Conservation (phyloP, 2,797 vertebrate species). For the Falco concolor region DNA sequence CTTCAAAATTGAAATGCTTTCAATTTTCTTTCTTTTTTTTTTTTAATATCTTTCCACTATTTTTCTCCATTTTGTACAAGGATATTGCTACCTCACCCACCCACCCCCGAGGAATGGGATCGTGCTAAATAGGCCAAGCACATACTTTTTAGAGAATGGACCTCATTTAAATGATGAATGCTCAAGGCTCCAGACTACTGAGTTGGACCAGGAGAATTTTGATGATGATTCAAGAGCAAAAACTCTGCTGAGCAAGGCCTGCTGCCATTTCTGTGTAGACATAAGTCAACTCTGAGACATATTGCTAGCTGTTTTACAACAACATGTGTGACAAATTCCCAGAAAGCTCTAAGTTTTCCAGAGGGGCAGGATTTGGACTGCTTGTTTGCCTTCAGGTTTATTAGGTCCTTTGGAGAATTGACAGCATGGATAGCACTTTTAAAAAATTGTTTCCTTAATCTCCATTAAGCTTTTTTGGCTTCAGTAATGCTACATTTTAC, state of each 20-base stretch:
- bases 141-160: neutral
- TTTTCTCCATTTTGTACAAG: neutral
- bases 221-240: neutral
- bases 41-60: neutral
- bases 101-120: neutral
- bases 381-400: neutral
- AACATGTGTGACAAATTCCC: neutral
- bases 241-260: neutral
- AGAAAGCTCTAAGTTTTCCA: neutral
- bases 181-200: neutral
- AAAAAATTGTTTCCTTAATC: neutral
- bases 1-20: neutral
- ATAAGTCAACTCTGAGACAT: neutral
- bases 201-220: neutral
- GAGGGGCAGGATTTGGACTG: neutral
- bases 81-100: neutral
- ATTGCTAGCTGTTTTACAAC: neutral
- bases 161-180: neutral
- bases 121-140: neutral
- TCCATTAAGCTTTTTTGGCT: neutral
- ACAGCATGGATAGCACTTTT: neutral
- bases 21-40: no score
- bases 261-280: neutral
- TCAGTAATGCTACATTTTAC: neutral
- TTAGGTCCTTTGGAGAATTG: neutral